Evolutionary conservation across 53 echinoderm and acorn worm species (phyloP).

Genomic region (Zoroaster sp.): DNA sequence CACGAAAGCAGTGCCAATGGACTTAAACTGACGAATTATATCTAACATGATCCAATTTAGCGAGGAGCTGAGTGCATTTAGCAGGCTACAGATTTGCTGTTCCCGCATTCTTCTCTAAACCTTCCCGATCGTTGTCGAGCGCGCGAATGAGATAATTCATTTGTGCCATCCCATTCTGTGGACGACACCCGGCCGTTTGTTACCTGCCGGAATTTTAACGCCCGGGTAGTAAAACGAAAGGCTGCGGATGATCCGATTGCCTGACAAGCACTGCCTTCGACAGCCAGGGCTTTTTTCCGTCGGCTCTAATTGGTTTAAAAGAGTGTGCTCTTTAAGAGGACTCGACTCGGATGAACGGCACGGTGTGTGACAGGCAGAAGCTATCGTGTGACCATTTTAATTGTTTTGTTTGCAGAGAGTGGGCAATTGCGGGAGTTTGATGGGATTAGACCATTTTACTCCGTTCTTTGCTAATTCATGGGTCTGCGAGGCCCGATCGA

Average conservation of each 20-base stretch:
- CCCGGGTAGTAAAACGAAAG: neutral
- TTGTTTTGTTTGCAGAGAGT: slow-evolving; percentile 56
- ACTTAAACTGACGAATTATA: slow-evolving; percentile 50
- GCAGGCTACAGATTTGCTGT: slow-evolving; percentile 49
- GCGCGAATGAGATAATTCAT: slow-evolving; percentile 54
- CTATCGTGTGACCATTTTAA: slow-evolving; percentile 57
- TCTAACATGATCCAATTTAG: slow-evolving; percentile 45
- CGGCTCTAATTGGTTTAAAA: slow-evolving; percentile 45
- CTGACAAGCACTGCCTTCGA: slow-evolving; percentile 24
- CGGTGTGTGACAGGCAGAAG: slow-evolving; percentile 13
- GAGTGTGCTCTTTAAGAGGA: slow-evolving; percentile 25
- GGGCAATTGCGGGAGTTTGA: slow-evolving; percentile 51
- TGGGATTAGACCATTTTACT: slow-evolving; percentile 58
- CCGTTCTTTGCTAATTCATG: slow-evolving; percentile 37
- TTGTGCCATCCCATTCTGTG: slow-evolving; percentile 53
- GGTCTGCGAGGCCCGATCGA: slow-evolving; percentile 16
- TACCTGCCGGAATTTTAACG: slow-evolving; percentile 49
- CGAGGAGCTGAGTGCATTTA: slow-evolving; percentile 41
- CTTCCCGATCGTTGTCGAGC: slow-evolving; percentile 45
- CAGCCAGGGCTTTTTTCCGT: slow-evolving; percentile 39
- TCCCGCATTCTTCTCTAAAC: slow-evolving; percentile 39
- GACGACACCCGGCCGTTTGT: slow-evolving; percentile 45
- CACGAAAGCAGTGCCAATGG: slow-evolving; percentile 18
- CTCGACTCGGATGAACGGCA: slow-evolving; percentile 29
- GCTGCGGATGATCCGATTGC: slow-evolving; percentile 38